Evolutionary conservation across 1,140 invertebrate species (phyloP).

Genomic region (Homalodisca vitripennis): DNA sequence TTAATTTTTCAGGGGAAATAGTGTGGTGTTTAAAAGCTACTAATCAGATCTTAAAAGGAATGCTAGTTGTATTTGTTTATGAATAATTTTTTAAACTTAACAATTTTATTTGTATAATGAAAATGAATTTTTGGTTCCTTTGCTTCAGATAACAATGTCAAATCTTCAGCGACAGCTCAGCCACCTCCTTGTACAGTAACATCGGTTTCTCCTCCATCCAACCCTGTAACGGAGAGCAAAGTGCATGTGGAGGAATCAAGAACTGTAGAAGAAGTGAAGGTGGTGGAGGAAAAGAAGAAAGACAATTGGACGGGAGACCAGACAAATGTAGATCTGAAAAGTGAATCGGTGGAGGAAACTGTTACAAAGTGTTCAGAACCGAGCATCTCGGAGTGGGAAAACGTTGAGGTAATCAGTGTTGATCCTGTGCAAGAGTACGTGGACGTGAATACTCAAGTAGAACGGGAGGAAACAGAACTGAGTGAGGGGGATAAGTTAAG

Average conservation of each 20-base stretch:
- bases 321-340: slow-evolving; percentile 34
- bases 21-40: too few relatives aligned
- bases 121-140: too few relatives aligned
- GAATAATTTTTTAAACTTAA: too few relatives aligned
- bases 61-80: too few relatives aligned
- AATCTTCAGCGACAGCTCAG: too few relatives aligned
- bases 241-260: neutral
- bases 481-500: slow-evolving; percentile 16
- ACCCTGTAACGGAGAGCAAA: too few relatives aligned
- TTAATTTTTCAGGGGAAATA: too few relatives aligned
- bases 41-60: too few relatives aligned
- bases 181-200: too few relatives aligned
- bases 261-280: slow-evolving; percentile 36
- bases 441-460: slow-evolving; percentile 10
- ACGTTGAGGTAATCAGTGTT: slow-evolving; percentile 15
- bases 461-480: neutral
- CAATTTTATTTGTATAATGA: too few relatives aligned
- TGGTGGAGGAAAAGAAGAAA: slow-evolving; percentile 35
- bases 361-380: slow-evolving; percentile 16
- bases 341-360: slow-evolving; percentile 7
- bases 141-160: too few relatives aligned
- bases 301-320: slow-evolving; percentile 8
- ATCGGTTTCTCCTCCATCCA: too few relatives aligned
- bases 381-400: slow-evolving; percentile 19
- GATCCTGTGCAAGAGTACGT: slow-evolving; percentile 17